Evolutionary conservation across 2,888 invertebrate genomes (phyloP).

Genomic region (Spilosoma lubricipeda): DNA sequence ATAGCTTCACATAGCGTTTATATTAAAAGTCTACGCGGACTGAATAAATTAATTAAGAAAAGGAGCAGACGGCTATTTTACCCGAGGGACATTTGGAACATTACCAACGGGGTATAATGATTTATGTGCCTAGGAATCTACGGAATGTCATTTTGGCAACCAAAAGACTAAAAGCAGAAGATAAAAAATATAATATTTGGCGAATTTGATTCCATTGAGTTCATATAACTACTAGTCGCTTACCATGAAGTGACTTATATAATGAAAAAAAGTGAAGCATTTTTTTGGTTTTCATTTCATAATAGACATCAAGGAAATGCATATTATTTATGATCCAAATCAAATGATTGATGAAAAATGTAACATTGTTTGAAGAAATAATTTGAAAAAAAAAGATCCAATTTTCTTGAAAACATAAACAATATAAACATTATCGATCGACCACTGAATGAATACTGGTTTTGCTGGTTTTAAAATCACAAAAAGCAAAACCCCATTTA

Average conservation of each 20-base stretch:
- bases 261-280: too few species aligned
- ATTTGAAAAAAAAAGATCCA: too few species aligned
- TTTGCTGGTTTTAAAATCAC: not conserved
- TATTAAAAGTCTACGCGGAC: slow-evolving; percentile 2
- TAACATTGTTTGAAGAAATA: too few species aligned
- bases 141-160: not conserved
- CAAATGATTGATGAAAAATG: too few species aligned
- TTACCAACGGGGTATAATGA: slow-evolving; percentile 4
- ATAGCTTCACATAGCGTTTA: not conserved
- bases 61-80: not conserved
- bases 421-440: too few species aligned
- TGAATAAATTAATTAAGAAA: slow-evolving; percentile 6
- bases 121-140: not conserved
- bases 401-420: too few species aligned
- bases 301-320: too few species aligned
- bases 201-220: not conserved
- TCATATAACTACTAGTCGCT: not conserved
- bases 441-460: not conserved
- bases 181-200: not conserved
- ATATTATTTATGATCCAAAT: too few species aligned
- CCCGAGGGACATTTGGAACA: not conserved
- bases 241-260: too few species aligned
- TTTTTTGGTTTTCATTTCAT: too few species aligned
- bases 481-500: not conserved
- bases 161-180: not conserved